Conservation (phyloP, 2,797 vertebrate species). For the Brotula barbata region DNA sequence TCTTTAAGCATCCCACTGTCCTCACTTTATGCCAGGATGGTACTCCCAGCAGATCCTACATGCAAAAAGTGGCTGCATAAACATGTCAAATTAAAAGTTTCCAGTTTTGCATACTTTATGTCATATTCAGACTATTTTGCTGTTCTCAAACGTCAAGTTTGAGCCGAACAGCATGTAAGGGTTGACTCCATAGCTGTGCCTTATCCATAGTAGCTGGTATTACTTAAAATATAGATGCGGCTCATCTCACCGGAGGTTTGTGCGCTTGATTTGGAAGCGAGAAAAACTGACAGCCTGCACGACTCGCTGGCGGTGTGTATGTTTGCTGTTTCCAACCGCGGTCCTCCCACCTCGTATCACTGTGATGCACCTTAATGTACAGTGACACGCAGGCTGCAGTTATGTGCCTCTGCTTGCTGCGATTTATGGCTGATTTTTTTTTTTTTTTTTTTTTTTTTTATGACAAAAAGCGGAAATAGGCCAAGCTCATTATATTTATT, state of each 20-base stretch:
- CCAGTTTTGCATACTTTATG: no score
- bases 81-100: no score
- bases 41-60: no score
- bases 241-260: conserved; percentile 16
- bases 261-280: conserved; percentile 33
- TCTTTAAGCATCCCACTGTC: no score
- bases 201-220: no score
- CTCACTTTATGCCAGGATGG: no score
- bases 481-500: conserved; percentile 70
- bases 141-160: no score
- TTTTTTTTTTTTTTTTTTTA: conserved; percentile 45
- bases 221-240: conserved; percentile 39
- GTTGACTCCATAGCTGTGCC: no score
- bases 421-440: conserved; percentile 45
- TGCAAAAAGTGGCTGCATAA: no score
- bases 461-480: conserved; percentile 58
- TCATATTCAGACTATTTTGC: no score
- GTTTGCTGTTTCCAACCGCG: conserved; percentile 55
- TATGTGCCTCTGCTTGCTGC: conserved; percentile 37
- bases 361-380: conserved; percentile 53
- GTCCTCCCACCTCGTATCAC: conserved; percentile 66
- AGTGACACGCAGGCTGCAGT: conserved; percentile 48
- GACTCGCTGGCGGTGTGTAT: conserved; percentile 44
- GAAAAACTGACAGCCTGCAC: conserved; percentile 38
- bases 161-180: no score